Base-by-base conservation (phyloP, 37 sponge, comb jelly and placozoan genomes). In the Theonella swinhoei region DNA sequence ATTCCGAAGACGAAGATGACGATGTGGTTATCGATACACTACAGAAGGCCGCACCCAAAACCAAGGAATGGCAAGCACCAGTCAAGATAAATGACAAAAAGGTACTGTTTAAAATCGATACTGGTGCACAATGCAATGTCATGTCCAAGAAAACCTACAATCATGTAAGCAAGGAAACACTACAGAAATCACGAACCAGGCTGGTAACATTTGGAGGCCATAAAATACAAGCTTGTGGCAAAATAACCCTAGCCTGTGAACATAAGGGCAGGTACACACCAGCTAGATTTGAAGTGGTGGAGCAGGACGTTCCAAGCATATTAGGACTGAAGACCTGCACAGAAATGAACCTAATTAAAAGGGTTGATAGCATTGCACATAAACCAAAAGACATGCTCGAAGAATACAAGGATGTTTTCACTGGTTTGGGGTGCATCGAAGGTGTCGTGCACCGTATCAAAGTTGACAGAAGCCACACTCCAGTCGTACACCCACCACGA, bases 101-200 rank as follows among this genome's bases (percentile, higher is more conserved):
- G 4, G 41, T 64, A 3, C 4, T 4, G 4, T 75, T 77, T 39
- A 76, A 86, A n/a, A 69, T 77, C 17, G 87, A 86, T 62, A 70
- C 79, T 1, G 87, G 87, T 4, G 85, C 85, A 7, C 74, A 77
- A 33, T 84, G 85, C 47, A 84, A 84, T 75, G 85, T 84, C 3
- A 63, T 84, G 40, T 84, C 83, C 3, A 74, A 2, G 36, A 33
- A 62, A 5, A 66, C 26, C 0, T 76, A 84, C 70, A 17, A 73
- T 8, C 42, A 35, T 28, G 62, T 82, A 11, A 62, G 64, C 39
- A 33, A 43, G 62, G 63, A 59, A 54, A 60, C 60, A n/a, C 72
- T 60, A 2, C 32, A 29, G 4, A 63, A 62, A 60, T 73, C 83
- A n/a, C n/a, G 41, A 28, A 26, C 83, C 23, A 82, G 39, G 38